These are phyloP conservation scores for Hyperopisus bebe DNA, from an alignment of 2,113 vertebrate genomes.

Conservation along the genomic window DNA sequence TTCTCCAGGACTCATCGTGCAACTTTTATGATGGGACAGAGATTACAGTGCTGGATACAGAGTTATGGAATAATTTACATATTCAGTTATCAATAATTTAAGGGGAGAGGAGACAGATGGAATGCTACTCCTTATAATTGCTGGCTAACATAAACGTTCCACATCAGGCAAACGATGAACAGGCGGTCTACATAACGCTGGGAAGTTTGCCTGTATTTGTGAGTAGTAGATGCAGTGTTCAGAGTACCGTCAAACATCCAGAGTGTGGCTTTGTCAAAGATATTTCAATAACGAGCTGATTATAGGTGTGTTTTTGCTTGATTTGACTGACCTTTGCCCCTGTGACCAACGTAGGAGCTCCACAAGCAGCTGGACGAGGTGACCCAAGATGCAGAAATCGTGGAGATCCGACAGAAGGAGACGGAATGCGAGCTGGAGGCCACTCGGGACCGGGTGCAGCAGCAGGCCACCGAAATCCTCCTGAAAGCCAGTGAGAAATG, in stretches of 20 bases:
- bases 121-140: background rate
- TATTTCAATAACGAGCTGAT: background rate
- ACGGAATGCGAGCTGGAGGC: constrained; percentile 90
- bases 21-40: background rate
- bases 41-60: background rate
- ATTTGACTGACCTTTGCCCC: background rate
- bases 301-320: background rate
- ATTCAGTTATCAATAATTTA: background rate
- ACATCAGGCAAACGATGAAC: background rate
- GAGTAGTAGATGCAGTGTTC: background rate
- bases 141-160: background rate
- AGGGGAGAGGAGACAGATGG: background rate
- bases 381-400: constrained; percentile 86
- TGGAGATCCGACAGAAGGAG: constrained; percentile 90
- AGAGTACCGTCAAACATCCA: background rate
- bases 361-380: constrained; percentile 91
- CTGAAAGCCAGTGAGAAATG: constrained; percentile 89
- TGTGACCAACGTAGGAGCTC: constrained; percentile 64
- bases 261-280: background rate
- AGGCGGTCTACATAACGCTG: background rate
- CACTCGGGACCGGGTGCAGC: constrained; percentile 83
- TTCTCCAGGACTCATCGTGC: background rate
- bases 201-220: background rate
- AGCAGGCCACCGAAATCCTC: constrained; percentile 92
- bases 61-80: background rate